Evolutionary conservation across 2,113 vertebrate genomes (phyloP).

Genomic region (Pelecanoides urinatrix): DNA sequence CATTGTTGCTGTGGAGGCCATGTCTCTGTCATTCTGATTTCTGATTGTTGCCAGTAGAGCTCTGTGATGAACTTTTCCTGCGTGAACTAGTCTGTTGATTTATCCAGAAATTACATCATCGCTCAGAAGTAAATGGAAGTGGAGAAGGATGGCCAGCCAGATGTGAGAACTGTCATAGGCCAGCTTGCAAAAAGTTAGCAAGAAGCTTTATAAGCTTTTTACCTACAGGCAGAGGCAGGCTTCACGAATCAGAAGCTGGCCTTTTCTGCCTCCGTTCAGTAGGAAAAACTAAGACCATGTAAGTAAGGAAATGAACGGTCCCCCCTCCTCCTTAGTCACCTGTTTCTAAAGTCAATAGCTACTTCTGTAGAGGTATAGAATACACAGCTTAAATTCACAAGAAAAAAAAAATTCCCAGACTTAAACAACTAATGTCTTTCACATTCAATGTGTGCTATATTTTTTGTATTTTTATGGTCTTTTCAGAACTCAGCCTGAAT

Average conservation of each 20-base stretch:
- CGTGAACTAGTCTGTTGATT: background rate
- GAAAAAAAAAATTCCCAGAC: background rate
- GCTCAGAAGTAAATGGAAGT: background rate
- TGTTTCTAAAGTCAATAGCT: background rate
- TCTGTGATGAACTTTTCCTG: background rate
- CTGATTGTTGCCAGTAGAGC: background rate
- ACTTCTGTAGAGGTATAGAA: background rate
- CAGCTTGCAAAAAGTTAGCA: background rate
- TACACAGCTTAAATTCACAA: background rate
- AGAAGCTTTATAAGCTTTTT: background rate
- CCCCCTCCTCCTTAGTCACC: background rate
- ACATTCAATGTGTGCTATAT: background rate
- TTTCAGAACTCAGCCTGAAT: background rate
- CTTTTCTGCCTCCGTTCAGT: background rate
- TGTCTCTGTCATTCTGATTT: background rate
- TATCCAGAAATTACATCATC: background rate
- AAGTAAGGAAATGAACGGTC: background rate
- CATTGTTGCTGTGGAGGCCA: background rate
- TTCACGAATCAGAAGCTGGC: background rate
- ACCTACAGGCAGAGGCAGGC: background rate
- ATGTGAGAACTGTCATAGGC: background rate
- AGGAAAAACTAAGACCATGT: background rate
- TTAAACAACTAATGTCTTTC: background rate
- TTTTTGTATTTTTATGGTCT: background rate
- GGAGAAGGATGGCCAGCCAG: background rate